Conservation (phyloP, 1,140 invertebrate genomes). For the Sesamia nonagrioides region DNA sequence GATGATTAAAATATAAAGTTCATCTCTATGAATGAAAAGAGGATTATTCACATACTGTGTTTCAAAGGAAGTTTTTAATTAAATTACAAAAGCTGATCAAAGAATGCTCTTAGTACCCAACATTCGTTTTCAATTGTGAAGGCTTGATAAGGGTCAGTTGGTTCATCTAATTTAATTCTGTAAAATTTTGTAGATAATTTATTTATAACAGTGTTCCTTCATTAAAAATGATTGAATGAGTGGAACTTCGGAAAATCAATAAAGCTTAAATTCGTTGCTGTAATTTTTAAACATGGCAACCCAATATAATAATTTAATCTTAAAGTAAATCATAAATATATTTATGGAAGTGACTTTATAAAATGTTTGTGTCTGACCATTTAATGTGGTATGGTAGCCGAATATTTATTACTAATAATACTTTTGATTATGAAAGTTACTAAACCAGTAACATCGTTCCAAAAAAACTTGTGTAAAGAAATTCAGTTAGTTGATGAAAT, state of each 20-base stretch:
- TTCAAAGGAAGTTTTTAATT: slow-evolving; percentile 42
- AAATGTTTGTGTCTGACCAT: not conserved
- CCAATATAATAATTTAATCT: not conserved
- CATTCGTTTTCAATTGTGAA: slow-evolving; percentile 44
- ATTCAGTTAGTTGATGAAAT: slow-evolving; percentile 25
- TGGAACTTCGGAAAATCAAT: not conserved
- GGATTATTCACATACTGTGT: not conserved
- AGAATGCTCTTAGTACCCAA: slow-evolving; percentile 28
- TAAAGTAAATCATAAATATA: too few relatives aligned
- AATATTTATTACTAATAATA: too few relatives aligned
- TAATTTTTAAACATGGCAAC: not conserved
- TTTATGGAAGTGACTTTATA: not conserved
- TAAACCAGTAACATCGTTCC: not conserved
- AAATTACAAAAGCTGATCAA: slow-evolving; percentile 44
- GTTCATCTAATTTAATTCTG: slow-evolving; percentile 58
- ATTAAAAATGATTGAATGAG: slow-evolving; percentile 11
- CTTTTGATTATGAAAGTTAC: not conserved
- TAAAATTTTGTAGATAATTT: slow-evolving; percentile 57
- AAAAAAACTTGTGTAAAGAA: slow-evolving; percentile 6
- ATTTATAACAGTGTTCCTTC: slow-evolving; percentile 41
- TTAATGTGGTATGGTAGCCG: not conserved
- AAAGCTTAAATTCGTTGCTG: not conserved
- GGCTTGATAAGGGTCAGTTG: slow-evolving; percentile 58
- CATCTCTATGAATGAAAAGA: not conserved
- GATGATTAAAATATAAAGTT: not conserved